Base-by-base conservation (phyloP, 2,797 vertebrate genomes). In the Chrysocyon brachyurus region DNA sequence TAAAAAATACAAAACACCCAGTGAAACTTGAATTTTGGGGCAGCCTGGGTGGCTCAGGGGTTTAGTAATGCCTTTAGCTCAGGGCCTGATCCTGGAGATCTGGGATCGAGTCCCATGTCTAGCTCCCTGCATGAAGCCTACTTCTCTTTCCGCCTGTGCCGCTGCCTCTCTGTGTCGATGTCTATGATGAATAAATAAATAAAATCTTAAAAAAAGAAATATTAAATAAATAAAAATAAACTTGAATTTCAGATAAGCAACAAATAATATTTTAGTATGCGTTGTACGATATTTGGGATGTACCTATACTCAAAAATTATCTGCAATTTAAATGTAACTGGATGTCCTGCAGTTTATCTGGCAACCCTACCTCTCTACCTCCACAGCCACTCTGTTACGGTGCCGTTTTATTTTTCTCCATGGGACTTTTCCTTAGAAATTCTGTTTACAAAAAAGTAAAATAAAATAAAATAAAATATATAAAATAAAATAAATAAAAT, bases 271-370 rank as follows among this genome's bases (percentile, higher is more conserved):
- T 93, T 89, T 73, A 84, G 66, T 61, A 46, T 36, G 31, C 72
- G 66, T 28, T 70, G 11, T 46, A 31, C 3, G 63, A 31, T 78
- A 70, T 75, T 36, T 89, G 63, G 90, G 26, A 66, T 33, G 70
- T 57, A 61, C 0, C 24, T 17, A 46, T 21, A 59, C 10, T 83
- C 7, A 75, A 87, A 91, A 36, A 54, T 70, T 66, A 68, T 93
- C 28, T 97, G 63, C 96, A 96, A 91, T 90, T 70, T 40, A 83
- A 33, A 79, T 70, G 49, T 90, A 95, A 70, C 16, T 85, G 17
- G 31, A 3, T 93, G 49, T 12, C 16, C 70, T 79, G 52, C 36
- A 70, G 17, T 86, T 83, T 86, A 86, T 46, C 46, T 49, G 54
- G 26, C 28, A 91, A 24, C 24, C 11, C 12, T 61, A 54, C 79